A percentile compares a stretch with the other conserved stretches of the same genome.
These are phyloP conservation scores for Nomada fabriciana DNA, from an alignment of 2,888 invertebrate genomes.

Conservation along the genomic window DNA sequence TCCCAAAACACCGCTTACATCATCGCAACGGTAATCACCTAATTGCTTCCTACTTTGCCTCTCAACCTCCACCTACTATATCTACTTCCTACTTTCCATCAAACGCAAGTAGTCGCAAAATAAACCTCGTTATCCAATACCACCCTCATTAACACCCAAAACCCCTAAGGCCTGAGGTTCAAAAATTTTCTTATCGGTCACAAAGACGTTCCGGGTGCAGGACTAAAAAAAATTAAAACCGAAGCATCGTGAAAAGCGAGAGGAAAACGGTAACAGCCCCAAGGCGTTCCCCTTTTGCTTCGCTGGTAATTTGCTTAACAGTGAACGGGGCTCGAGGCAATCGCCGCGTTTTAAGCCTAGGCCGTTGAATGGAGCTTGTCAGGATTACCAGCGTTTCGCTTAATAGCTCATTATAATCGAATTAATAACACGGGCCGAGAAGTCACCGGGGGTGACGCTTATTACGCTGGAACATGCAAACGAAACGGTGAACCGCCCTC, in stretches of 20 bases:
- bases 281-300: slow-evolving; percentile 54
- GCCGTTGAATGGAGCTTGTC: slow-evolving; percentile 76
- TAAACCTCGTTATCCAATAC: not conserved
- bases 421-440: slow-evolving; percentile 78
- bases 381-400: slow-evolving; percentile 78
- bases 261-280: slow-evolving; percentile 25
- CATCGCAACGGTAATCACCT: not conserved
- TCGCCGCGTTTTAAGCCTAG: slow-evolving; percentile 69
- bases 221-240: slow-evolving; percentile 7
- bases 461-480: slow-evolving; percentile 79
- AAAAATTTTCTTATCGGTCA: not conserved
- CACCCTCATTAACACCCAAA: not conserved
- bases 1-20: not conserved
- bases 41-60: not conserved
- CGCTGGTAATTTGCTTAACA: slow-evolving; percentile 77
- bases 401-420: slow-evolving; percentile 82
- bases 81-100: not conserved
- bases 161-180: not conserved
- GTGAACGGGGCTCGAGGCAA: slow-evolving; percentile 69
- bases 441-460: slow-evolving; percentile 70
- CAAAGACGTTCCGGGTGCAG: not conserved
- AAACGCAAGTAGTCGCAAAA: not conserved
- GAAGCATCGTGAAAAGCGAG: slow-evolving; percentile 13
- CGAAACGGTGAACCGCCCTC: slow-evolving; percentile 53
- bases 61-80: too few relatives aligned